A percentile compares a stretch with the other conserved stretches of the same genome.
Evolutionary conservation across 1,140 invertebrate species (phyloP).

Genomic region (Ylistrum balloti): DNA sequence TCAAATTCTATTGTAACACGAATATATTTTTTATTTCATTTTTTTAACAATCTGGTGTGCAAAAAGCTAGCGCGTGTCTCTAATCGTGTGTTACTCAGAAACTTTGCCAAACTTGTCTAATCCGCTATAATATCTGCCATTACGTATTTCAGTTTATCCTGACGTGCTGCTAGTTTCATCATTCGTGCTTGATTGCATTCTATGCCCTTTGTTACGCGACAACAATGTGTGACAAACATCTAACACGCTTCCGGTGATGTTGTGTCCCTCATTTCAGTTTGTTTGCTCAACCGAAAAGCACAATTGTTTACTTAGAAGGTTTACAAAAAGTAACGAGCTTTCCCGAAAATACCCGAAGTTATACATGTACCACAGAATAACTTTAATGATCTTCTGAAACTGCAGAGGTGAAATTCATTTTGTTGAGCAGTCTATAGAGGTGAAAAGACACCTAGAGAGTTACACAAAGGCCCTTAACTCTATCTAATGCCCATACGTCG

Average conservation of each 20-base stretch:
- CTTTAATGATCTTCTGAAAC: neutral
- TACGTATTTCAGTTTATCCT: too few relatives aligned
- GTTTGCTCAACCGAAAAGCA: neutral
- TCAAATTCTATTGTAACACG: too few relatives aligned
- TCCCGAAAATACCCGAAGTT: neutral
- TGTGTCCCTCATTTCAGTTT: neutral
- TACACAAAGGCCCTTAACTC: conserved; percentile 37
- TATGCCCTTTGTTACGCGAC: neutral
- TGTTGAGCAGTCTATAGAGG: conserved; percentile 23
- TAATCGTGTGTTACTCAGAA: too few relatives aligned
- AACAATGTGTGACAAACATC: neutral
- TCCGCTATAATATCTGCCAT: too few relatives aligned
- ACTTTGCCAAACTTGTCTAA: too few relatives aligned
- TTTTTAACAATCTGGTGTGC: too few relatives aligned
- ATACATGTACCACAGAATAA: neutral
- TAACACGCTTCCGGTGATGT: neutral
- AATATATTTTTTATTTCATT: too few relatives aligned
- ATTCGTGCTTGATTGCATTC: neutral
- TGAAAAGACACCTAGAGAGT: conserved; percentile 33
- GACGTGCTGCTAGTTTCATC: neutral
- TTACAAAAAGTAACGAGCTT: neutral
- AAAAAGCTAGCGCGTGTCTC: too few relatives aligned
- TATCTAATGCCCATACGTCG: neutral
- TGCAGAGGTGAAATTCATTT: conserved; percentile 1
- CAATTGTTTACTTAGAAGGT: neutral